Evolutionary conservation across 2,797 vertebrate species (phyloP).

Genomic region (Cyclura pinguis): DNA sequence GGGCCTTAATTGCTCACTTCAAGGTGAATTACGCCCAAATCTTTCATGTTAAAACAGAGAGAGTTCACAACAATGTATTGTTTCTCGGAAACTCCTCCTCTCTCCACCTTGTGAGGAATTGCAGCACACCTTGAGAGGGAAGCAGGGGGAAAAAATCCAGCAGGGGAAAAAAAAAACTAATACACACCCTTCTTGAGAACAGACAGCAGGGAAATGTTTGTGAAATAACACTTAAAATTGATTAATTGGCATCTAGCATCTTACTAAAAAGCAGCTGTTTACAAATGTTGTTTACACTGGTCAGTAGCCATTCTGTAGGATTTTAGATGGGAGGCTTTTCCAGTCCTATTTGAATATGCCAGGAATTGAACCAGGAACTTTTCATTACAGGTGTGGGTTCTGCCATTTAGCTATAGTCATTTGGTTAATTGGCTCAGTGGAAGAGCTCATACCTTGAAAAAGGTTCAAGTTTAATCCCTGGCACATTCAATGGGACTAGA

Average conservation of each 20-base stretch:
- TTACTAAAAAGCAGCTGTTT: slow-evolving; percentile 32
- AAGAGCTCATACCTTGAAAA: no score
- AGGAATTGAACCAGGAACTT: no score
- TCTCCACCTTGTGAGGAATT: background rate
- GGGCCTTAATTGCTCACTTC: background rate
- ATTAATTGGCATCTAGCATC: background rate
- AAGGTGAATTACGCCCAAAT: background rate
- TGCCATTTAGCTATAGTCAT: no score
- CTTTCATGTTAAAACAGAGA: background rate
- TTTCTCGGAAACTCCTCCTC: background rate
- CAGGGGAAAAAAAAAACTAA: background rate
- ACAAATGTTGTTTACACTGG: no score
- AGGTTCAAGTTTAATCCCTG: no score
- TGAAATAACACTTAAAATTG: background rate
- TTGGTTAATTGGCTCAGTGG: no score
- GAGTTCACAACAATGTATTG: background rate
- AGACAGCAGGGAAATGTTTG: background rate
- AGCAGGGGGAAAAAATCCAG: background rate
- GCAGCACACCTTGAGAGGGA: background rate
- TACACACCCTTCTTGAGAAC: background rate
- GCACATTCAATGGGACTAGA: no score
- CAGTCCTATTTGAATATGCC: no score
- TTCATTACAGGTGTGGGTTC: no score
- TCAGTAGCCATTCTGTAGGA: no score
- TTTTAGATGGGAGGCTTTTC: no score